These are phyloP conservation scores for Latrodectus geometricus DNA, from an alignment of 1,140 invertebrate species.

Conservation along the genomic window DNA sequence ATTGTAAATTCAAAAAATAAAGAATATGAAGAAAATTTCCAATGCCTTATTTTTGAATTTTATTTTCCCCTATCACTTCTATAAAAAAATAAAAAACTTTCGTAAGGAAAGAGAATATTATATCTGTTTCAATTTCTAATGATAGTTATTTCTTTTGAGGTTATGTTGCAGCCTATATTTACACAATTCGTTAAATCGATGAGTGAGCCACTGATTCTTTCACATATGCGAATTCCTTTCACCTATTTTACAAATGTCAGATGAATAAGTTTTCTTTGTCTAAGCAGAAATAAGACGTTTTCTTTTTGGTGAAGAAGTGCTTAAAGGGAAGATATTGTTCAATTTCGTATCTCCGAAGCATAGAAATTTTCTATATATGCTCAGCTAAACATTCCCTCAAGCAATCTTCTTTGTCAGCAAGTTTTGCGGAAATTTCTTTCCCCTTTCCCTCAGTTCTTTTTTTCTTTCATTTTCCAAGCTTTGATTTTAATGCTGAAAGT, in stretches of 20 bases:
- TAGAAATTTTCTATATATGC: constrained; percentile 46
- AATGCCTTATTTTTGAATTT: too few relatives aligned
- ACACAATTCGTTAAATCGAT: constrained; percentile 55
- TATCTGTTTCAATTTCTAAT: background rate
- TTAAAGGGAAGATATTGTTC: constrained; percentile 53
- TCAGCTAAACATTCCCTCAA: constrained; percentile 45
- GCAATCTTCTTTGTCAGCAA: constrained; percentile 50
- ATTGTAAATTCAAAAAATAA: too few relatives aligned
- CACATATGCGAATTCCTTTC: constrained; percentile 37
- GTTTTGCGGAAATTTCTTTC: constrained; percentile 24
- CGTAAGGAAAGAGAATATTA: background rate
- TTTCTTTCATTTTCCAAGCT: constrained; percentile 1
- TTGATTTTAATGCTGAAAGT: constrained; percentile 38
- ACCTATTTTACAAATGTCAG: constrained; percentile 20
- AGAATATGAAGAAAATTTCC: too few relatives aligned
- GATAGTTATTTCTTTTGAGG: background rate
- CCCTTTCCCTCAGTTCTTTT: background rate
- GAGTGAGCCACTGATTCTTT: background rate
- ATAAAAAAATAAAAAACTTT: background rate
- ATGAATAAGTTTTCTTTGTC: constrained; percentile 57
- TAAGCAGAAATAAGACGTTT: constrained; percentile 52
- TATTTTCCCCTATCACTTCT: background rate
- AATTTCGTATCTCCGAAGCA: constrained; percentile 27
- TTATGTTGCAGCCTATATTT: constrained; percentile 9
- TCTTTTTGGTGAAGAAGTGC: constrained; percentile 54